phyloP scores from a whole-genome alignment of 1,140 invertebrate genomes.

The Schlechtendalia chinensis region DNA sequence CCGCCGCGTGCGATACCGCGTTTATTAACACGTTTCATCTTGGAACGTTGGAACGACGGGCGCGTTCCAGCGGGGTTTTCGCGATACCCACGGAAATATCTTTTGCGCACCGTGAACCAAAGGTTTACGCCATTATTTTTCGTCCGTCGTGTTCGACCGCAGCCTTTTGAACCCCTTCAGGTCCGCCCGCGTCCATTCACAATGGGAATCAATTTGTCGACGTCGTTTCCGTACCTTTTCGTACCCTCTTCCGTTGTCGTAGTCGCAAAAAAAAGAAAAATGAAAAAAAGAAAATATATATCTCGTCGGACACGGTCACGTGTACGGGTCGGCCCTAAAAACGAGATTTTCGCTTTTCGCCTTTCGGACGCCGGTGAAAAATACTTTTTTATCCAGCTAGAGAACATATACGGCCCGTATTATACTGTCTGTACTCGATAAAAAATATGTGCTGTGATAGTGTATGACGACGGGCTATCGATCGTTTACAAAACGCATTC shows the following conservation, averaged over 20 bases:
- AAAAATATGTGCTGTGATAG: too few species aligned
- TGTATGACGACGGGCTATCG: too few species aligned
- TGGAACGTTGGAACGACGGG: too few species aligned
- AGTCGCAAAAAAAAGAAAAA: not conserved
- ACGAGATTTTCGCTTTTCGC: constrained; percentile 9
- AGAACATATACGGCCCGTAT: too few species aligned
- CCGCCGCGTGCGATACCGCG: too few species aligned
- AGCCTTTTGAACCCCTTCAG: constrained; percentile 10
- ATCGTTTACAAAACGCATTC: too few species aligned
- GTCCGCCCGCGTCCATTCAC: not conserved
- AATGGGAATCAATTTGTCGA: constrained; percentile 40
- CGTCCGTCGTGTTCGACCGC: not conserved
- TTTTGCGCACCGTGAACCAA: constrained; percentile 3
- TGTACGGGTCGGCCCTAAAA: not conserved
- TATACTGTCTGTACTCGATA: too few species aligned
- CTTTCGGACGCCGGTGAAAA: constrained; percentile 20
- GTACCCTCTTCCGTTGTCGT: not conserved
- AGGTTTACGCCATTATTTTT: not conserved
- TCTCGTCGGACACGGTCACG: not conserved
- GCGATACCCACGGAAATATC: too few species aligned
- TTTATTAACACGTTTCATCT: not conserved
- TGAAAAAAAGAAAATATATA: too few species aligned
- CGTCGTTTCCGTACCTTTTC: not conserved
- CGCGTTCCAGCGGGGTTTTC: too few species aligned
- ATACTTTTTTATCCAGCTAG: not conserved